Evolutionary conservation across 2,113 vertebrate species (phyloP).

Genomic region (Trinectes maculatus): DNA sequence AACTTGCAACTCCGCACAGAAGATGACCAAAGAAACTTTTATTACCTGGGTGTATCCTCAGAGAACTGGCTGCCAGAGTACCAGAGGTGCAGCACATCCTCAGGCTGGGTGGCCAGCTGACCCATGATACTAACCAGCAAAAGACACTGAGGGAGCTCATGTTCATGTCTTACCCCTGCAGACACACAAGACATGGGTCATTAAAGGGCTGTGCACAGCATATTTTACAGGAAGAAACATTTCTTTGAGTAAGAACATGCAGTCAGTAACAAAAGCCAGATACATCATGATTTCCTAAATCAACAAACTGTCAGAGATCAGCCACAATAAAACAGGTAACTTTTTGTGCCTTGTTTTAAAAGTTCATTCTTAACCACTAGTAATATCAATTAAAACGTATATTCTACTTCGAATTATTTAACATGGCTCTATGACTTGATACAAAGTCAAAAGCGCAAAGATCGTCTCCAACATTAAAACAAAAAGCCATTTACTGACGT

Average conservation of each 20-base stretch:
- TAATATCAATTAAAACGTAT: no score
- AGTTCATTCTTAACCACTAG: no score
- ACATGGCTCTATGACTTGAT: no score
- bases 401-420: no score
- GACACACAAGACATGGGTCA: constrained; percentile 4
- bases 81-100: constrained; percentile 87
- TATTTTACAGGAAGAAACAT: not conserved
- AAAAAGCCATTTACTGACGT: no score
- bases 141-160: constrained; percentile 88
- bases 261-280: no score
- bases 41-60: constrained; percentile 77
- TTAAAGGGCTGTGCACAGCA: not conserved
- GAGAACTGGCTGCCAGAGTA: constrained; percentile 78
- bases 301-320: no score
- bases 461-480: no score
- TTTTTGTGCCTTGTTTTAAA: no score
- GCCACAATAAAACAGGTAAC: no score
- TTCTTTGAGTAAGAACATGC: not conserved
- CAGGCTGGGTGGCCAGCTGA: constrained; percentile 84
- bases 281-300: no score
- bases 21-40: not conserved
- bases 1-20: not conserved
- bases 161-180: constrained; percentile 83
- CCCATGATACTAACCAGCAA: constrained; percentile 85
- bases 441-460: no score